Base-by-base conservation (phyloP, 2,797 vertebrate genomes). In the Crenichthys baileyi region DNA sequence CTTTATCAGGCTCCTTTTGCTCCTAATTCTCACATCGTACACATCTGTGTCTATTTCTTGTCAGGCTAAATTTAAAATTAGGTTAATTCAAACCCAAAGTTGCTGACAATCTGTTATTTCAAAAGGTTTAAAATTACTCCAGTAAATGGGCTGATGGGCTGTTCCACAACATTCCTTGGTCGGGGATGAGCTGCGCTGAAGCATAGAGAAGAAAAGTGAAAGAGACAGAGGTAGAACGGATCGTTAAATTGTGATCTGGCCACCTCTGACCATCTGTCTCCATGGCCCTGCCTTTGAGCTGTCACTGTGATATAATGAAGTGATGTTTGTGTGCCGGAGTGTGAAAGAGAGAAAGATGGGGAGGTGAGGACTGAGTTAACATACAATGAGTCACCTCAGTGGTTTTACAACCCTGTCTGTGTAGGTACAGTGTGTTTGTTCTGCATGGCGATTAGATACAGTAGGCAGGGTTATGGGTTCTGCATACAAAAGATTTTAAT, bases 191-290 rank as follows among this genome's bases (percentile, higher is more conserved):
- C 60, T 72, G 74, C 80, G 22, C 70, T 76, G 51, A 74, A 79
- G 77, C 61, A n/a, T 46, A 50, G 74, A 72, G 50, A 44, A 73
- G 60, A 55, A 79, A 85, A 85, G 79, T 73, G 81, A 90, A 85
- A 85, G 79, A 77, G 81, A 90, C 88, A 83, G 70, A 72, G 81
- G 75, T 22, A 39, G 60, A 83, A 67, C 77, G 78, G 71, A 78
- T 92, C 51, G 1, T 83, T 79, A 26, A 60, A 55, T 73, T 77
- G 81, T 81, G 71, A 79, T 82, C 87, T 77, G 53, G 31, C 51
- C 85, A 87, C 89, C 84, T 90, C 89, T 82, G 83, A 85, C 90
- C 80, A 82, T 77, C 84, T 82, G 77, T 82, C 85, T 90, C 89
- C 85, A 86, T 82, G 77, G 75, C 63, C 29, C 73, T 70, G 83